Base-by-base conservation (phyloP, 53 echinoderm and acorn worm genomes). In the Echinometra lucunter region DNA sequence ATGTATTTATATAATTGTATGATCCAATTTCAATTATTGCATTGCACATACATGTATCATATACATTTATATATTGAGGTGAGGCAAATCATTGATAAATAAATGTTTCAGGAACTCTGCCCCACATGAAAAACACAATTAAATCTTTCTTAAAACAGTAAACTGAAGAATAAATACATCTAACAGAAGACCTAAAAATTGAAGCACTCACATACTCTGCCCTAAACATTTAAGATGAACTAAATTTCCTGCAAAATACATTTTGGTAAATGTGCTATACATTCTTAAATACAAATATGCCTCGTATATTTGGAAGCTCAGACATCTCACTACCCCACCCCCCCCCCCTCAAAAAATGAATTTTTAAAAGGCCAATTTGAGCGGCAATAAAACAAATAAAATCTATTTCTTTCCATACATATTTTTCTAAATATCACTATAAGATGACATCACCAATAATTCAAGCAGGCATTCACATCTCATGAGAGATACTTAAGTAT, bases 1-100 rank as follows among this genome's bases (percentile, higher is more conserved):
- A 10, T 78, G 78, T 78, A 78, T 7, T 40, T 12, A 12, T 63
- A 18, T 63, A 21, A 18, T 19, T 40, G 42, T 78, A 78, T 19
- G 40, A 78, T 78, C 78, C 40, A 78, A 15, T 47, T 45, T 85
- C 28, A 47, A 85, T 85, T 85, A 85, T 85, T 85, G 85, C 85
- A 85, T 85, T 85, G 85, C 85, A 85, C 85, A 49, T 72, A n/a
- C n/a, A n/a, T n/a, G n/a, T n/a, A 42, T 34, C 69, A 69, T 78
- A 75, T 21, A 30, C 11, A 49, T 85, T 47, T 49, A 85, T 49
- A 85, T 17, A 85, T 16, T 47, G 27, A 49, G 13, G 85, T 1
- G 49, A 74, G 6, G 32, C 6, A 8, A 16, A 75, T 11, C 10
- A 32, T 75, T 5, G 40, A 75, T 42, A 40, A 40, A 78, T 78